A percentile compares a stretch with the other conserved stretches of the same genome.
phyloP scores from a whole-genome alignment of 2,797 vertebrate species.

The Melanotaenia nigrans region DNA sequence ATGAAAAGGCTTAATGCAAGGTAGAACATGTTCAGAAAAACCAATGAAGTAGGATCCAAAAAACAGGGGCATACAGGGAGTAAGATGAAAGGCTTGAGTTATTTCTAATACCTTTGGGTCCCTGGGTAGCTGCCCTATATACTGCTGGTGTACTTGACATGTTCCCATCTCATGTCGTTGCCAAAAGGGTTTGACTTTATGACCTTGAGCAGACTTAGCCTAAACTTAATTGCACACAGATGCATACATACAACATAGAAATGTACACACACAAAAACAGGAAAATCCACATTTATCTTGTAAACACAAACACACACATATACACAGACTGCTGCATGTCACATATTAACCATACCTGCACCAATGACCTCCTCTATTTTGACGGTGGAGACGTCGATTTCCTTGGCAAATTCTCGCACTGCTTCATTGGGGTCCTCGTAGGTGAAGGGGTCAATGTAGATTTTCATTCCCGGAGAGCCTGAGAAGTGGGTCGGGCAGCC shows the following conservation, averaged over 20 bases:
- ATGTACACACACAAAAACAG: neutral
- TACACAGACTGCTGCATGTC: neutral
- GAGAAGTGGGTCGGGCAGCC: slow-evolving; percentile 87
- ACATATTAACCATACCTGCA: slow-evolving; percentile 85
- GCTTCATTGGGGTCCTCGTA: slow-evolving; percentile 99
- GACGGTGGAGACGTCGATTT: slow-evolving; percentile 98
- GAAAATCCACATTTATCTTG: neutral
- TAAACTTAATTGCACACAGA: slow-evolving; percentile 34
- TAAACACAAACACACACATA: neutral
- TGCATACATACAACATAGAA: slow-evolving; percentile 1
- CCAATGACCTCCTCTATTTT: slow-evolving; percentile 99
- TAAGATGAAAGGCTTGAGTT: slow-evolving; percentile 45
- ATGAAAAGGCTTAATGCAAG: slow-evolving; percentile 25
- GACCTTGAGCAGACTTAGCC: slow-evolving; percentile 43
- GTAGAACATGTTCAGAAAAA: slow-evolving; percentile 34
- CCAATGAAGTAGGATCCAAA: slow-evolving; percentile 35
- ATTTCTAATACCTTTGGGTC: slow-evolving; percentile 67
- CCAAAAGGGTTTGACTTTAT: slow-evolving; percentile 32
- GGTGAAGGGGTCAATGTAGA: slow-evolving; percentile 99
- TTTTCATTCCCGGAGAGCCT: slow-evolving; percentile 99
- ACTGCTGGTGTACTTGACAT: slow-evolving; percentile 53
- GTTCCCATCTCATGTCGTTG: slow-evolving; percentile 41
- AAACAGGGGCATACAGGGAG: slow-evolving; percentile 50
- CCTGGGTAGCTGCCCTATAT: slow-evolving; percentile 71
- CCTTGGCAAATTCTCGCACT: slow-evolving; percentile 97